Base-by-base conservation (phyloP, 2,888 invertebrate genomes). In the Noctua janthe region DNA sequence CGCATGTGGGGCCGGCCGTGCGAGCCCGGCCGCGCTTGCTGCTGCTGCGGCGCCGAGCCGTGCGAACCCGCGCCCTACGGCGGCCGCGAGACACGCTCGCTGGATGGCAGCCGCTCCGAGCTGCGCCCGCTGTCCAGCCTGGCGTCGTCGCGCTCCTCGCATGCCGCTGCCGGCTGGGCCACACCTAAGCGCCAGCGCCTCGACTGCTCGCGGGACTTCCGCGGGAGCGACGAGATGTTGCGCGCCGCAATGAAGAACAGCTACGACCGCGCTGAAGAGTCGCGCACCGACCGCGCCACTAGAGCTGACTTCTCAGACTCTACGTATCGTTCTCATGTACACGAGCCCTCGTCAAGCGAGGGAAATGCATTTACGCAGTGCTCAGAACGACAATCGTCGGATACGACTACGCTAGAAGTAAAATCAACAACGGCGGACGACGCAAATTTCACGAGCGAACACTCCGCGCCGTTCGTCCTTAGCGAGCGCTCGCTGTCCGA, bases 41-140 rank as follows among this genome's bases (percentile, higher is more conserved):
- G 87, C 88, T 90, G 91, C 90, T 92, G 92, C 89, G 91, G 82
- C 80, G 92, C 78, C 74, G 93, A 82, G 82, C 91, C 92, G 87
- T 85, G 87, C 17, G 84, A 85, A 11, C 72, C 81, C 15, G 39
- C 62, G 62, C 79, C 76, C 6, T 51, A 66, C 43, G 73, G 73
- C 17, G 78, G 91, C 76, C 84, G 84, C 80, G 90, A 85, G 87
- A 90, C 87, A 80, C 94, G 95, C 84, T 96, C 96, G 73, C 92
- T 95, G 51, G 95, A 95, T 80, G 94, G 94, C 82, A 95, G 96
- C 35, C 94, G 93, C 86, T 92, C 94, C 23, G 96, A 96, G 88
- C 91, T 96, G 83, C 93, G 94, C 17, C 91, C 89, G 78, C 90
- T 93, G 54, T 91, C 93, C 77, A 89, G 92, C 72, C 87, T 92